Evolutionary conservation across 2,888 invertebrate species (phyloP).

Genomic region (Magallana nippona): DNA sequence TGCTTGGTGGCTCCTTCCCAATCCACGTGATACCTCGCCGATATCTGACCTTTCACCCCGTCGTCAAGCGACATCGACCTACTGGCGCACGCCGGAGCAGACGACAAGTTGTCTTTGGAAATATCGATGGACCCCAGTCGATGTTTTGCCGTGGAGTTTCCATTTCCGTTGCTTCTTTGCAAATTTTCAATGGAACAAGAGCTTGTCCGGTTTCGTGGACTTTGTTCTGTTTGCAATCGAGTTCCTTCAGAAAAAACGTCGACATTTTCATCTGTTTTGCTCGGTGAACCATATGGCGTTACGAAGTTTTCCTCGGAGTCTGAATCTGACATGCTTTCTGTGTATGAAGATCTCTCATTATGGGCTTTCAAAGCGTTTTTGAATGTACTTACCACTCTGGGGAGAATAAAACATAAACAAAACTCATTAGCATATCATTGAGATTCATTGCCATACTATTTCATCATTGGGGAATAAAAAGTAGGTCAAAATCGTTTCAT

Average conservation of each 20-base stretch:
- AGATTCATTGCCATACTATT: too few relatives aligned
- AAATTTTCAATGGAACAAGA: not conserved
- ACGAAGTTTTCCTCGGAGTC: conserved; percentile 3
- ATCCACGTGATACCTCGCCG: not conserved
- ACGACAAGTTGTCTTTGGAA: not conserved
- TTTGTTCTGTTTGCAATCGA: not conserved
- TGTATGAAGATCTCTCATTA: not conserved
- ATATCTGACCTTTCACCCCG: conserved; percentile 3
- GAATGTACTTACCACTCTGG: not conserved
- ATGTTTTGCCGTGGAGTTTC: not conserved
- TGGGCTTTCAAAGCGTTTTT: not conserved
- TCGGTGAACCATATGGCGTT: not conserved
- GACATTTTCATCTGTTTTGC: not conserved
- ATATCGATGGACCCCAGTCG: conserved; percentile 17
- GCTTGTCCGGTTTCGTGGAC: not conserved
- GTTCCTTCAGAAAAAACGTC: not conserved
- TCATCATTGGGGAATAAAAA: too few relatives aligned
- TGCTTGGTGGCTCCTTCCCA: conserved; percentile 13
- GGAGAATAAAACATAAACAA: not conserved
- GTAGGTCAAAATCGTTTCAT: too few relatives aligned
- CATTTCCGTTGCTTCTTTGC: not conserved
- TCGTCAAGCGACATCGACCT: conserved; percentile 15
- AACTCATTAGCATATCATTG: too few relatives aligned
- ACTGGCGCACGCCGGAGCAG: not conserved
- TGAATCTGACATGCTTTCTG: not conserved